Base-by-base conservation (phyloP, 2,888 invertebrate species). In the Choreutis nemorana region DNA sequence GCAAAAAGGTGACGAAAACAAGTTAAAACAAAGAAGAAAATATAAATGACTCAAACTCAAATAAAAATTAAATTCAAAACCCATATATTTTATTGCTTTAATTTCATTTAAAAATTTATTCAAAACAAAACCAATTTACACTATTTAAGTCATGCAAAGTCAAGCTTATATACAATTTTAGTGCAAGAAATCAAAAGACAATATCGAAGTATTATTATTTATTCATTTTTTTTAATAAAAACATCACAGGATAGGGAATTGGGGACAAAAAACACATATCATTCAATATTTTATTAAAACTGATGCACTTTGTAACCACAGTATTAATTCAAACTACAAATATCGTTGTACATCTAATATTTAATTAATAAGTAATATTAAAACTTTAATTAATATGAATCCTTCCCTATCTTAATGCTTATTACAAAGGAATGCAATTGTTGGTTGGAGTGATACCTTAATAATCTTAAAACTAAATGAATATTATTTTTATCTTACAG, bases 401-500 rank as follows among this genome's bases (percentile, higher is more conserved):
- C 40, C 34, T 42, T 46, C 39, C 35, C 42, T 44, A 42, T 47
- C 47, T 44, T 42, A 44, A 30, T 47, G 45, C 47, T 44, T 42
- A 44, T 29, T 47, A 44, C 44, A 46, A 54, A 46, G 55, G 51
- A 63, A 63, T 61, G 56, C 48, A 52, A n/a, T n/a, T n/a, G n/a
- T 35, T 39, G 35, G 39, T 40, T 35, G 30, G 37, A 44, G 44
- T 48, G 41, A 40, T 34, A 37, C 11, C 9, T 18, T 29, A 24
- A 53, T 32, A 40, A 39, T 48, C 49, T 43, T n/a, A n/a, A n/a
- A n/a, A n/a, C n/a, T n/a, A n/a, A n/a, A 64, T 71, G 77, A 77
- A 77, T 78, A 77, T 77, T 55, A 59, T 71, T 55, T n/a, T 53
- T 50, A 45, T 59, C 77, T 75, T 73, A 64, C 77, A 78, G 77